These are phyloP conservation scores for Dioctria rufipes DNA, from an alignment of 2,888 invertebrate genomes.

Conservation along the genomic window DNA sequence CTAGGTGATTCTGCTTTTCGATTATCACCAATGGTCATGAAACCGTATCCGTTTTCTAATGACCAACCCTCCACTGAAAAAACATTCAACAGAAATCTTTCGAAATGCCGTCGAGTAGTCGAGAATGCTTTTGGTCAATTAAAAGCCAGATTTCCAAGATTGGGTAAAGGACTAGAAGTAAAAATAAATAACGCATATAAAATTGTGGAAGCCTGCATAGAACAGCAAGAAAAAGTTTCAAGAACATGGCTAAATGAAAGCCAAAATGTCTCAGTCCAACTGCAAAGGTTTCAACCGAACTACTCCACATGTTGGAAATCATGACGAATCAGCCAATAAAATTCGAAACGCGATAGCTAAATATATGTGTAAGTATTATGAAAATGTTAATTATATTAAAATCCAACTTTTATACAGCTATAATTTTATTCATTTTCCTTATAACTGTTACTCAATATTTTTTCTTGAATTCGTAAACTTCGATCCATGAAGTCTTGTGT, in stretches of 20 bases:
- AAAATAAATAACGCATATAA: slow-evolving; percentile 23
- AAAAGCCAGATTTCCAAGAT: slow-evolving; percentile 39
- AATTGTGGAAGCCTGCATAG: slow-evolving; percentile 36
- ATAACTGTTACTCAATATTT: no score
- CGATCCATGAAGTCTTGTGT: no score
- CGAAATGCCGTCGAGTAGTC: slow-evolving; percentile 42
- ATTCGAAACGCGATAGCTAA: not conserved
- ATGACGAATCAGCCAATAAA: not conserved
- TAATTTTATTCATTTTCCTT: no score
- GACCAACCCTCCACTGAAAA: slow-evolving; percentile 39
- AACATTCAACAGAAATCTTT: slow-evolving; percentile 34
- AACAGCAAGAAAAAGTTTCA: not conserved
- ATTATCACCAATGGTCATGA: slow-evolving; percentile 26
- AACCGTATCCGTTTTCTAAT: slow-evolving; percentile 37
- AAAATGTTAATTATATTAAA: no score
- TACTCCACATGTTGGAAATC: not conserved
- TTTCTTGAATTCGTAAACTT: no score
- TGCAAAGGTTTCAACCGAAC: not conserved
- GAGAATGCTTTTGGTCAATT: slow-evolving; percentile 52
- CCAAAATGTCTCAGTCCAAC: not conserved
- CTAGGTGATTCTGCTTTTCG: slow-evolving; percentile 50
- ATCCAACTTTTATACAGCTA: no score
- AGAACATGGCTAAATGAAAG: not conserved
- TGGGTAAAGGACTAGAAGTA: slow-evolving; percentile 42
- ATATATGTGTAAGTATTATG: not conserved